Base-by-base conservation (phyloP, 2,113 vertebrate species). In the Laterallus jamaicensis region DNA sequence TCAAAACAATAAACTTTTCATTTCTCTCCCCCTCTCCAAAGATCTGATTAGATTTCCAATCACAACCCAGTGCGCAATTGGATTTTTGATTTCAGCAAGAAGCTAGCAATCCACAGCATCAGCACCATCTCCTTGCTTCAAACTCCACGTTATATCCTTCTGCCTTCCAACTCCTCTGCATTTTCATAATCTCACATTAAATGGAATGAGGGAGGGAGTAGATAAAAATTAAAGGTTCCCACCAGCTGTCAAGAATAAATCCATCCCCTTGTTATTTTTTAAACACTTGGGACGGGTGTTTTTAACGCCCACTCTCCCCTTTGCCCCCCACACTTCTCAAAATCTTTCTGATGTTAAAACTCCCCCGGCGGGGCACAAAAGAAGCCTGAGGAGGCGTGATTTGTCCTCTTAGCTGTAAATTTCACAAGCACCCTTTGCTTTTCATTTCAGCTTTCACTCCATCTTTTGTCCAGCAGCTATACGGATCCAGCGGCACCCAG, bases 11-110 rank as follows among this genome's bases (percentile, higher is more conserved):
- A 94, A 96, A 96, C 80, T 96, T 96, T 92, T 49, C 80, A 80
- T 79, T 66, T 70, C 49, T 95, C 60, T 85, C 73, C 64, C 93
- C 91, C 95, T 83, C 76, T 95, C 95, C 97, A 89, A 95, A 96
- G 97, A 98, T 98, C 98, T 98, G 98, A 99, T 99, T 99, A 98
- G 98, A 98, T 99, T 99, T 99, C 98, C 98, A 98, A 98, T 98
- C 99, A 99, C 99, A 99, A 98, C 98, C 98, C 98, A 98, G 98
- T 99, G 99, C 98, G 98, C 98, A 98, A 98, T 96, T 96, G 98
- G 97, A 97, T 96, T 97, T 97, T 97, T 97, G 86, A 96, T 97
- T 97, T 97, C 97, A 97, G 97, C 96, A 90, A 86, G 93, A 93
- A 93, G 95, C 88, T 93, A 95, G 97, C 94, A 93, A 94, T 90